Evolutionary conservation across 2,888 invertebrate species (phyloP).

Genomic region (Cheilosia scutellata): DNA sequence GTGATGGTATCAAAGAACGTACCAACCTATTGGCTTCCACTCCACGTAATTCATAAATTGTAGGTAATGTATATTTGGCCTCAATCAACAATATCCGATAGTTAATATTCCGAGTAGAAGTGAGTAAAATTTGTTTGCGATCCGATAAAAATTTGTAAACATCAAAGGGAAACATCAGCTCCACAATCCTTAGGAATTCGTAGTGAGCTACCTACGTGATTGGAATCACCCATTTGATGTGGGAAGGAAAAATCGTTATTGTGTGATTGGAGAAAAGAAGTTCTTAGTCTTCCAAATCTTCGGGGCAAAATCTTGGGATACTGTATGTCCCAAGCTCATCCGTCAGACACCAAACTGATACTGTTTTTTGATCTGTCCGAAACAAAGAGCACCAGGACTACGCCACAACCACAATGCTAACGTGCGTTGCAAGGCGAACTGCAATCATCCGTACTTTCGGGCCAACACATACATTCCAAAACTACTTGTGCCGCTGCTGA

Average conservation of each 20-base stretch:
- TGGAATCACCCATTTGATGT: slow-evolving; percentile 63
- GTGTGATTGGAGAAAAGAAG: slow-evolving; percentile 22
- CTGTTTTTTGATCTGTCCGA: slow-evolving; percentile 44
- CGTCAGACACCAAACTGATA: slow-evolving; percentile 54
- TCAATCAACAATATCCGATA: slow-evolving; percentile 74
- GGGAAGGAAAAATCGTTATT: slow-evolving; percentile 50
- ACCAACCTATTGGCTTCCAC: slow-evolving; percentile 36
- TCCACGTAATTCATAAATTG: slow-evolving; percentile 73
- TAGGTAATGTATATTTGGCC: slow-evolving; percentile 69
- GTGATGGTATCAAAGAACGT: not conserved
- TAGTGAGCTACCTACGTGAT: slow-evolving; percentile 70
- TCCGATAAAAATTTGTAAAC: slow-evolving; percentile 76
- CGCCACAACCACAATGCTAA: not conserved
- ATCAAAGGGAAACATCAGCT: slow-evolving; percentile 74
- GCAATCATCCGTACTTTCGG: slow-evolving; percentile 12
- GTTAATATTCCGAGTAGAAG: slow-evolving; percentile 73
- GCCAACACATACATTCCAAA: not conserved
- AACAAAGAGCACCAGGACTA: slow-evolving; percentile 7
- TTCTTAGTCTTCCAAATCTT: slow-evolving; percentile 24
- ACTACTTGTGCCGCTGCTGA: slow-evolving; percentile 16
- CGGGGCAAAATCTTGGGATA: slow-evolving; percentile 26
- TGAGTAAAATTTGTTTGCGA: slow-evolving; percentile 75
- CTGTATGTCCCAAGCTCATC: slow-evolving; percentile 47
- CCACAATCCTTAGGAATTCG: slow-evolving; percentile 71
- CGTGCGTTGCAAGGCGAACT: slow-evolving; percentile 12